Percentiles rank a stretch among this genome's conserved stretches.
Conservation (phyloP, 2,113 vertebrate genomes). For the Tricholaema leucomelas region DNA sequence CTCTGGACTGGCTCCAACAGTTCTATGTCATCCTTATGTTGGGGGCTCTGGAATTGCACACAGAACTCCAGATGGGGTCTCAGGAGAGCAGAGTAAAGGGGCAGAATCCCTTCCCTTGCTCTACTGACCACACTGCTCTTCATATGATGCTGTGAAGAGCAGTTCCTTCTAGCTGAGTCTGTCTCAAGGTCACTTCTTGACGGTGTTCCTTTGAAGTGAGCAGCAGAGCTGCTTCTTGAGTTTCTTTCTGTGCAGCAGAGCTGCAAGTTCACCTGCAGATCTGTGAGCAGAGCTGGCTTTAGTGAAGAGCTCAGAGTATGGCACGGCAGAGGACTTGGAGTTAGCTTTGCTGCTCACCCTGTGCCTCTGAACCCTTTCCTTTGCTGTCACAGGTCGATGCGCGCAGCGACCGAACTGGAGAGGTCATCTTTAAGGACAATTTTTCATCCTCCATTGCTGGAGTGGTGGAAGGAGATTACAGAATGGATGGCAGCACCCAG, state of each 20-base stretch:
- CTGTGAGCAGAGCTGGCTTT: background rate
- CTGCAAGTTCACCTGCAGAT: background rate
- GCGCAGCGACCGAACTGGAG: constrained; percentile 93
- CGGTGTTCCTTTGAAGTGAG: background rate
- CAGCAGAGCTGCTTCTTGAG: too few relatives aligned
- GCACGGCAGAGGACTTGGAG: background rate
- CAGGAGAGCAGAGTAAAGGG: too few relatives aligned
- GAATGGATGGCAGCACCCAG: constrained; percentile 91
- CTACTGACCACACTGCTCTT: too few relatives aligned
- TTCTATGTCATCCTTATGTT: too few relatives aligned
- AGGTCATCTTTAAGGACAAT: constrained; percentile 99
- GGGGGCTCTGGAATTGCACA: too few relatives aligned
- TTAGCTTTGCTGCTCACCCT: background rate
- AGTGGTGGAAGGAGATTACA: constrained; percentile 94
- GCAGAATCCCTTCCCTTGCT: too few relatives aligned
- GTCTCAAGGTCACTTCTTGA: background rate
- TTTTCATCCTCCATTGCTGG: constrained; percentile 92
- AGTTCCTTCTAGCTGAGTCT: background rate
- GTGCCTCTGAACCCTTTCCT: background rate
- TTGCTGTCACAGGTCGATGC: constrained; percentile 86
- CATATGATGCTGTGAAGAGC: too few relatives aligned
- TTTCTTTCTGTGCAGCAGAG: background rate
- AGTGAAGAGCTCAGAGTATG: background rate
- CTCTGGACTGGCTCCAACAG: too few relatives aligned
- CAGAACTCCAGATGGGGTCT: too few relatives aligned